phyloP scores from a whole-genome alignment of 2,113 vertebrate species.

The Picathartes gymnocephalus region DNA sequence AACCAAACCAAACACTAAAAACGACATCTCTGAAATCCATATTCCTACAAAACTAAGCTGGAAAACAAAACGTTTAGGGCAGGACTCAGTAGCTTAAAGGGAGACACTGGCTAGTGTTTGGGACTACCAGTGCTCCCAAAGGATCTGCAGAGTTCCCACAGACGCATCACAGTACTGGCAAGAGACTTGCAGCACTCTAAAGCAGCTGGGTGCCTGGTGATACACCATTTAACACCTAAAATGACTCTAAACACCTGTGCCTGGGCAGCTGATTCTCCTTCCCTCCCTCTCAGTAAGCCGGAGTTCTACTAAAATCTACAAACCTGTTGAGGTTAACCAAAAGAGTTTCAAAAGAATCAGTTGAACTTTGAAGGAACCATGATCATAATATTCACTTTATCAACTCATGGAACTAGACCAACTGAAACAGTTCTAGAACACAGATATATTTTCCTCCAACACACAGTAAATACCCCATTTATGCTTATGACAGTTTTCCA shows the following conservation, averaged over 20 bases:
- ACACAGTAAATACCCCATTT: background rate
- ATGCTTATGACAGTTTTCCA: background rate
- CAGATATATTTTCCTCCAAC: background rate
- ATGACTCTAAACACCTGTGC: background rate
- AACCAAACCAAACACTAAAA: background rate
- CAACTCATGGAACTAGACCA: rapidly evolving
- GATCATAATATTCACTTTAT: background rate
- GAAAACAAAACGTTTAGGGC: background rate
- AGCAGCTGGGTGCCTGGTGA: background rate
- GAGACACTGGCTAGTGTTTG: background rate
- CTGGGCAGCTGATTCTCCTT: background rate
- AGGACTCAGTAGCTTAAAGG: background rate
- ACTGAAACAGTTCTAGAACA: background rate
- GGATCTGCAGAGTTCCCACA: background rate
- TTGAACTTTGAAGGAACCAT: background rate
- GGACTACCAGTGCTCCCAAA: background rate
- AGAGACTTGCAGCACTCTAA: background rate
- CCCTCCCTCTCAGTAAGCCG: background rate
- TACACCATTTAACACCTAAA: background rate
- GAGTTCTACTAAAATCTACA: background rate
- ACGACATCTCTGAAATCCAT: background rate
- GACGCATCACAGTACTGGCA: background rate
- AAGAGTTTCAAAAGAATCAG: background rate
- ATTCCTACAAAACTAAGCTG: background rate
- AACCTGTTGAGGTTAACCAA: background rate